Percentiles rank a stretch among this genome's conserved stretches.
Evolutionary conservation across 2,113 vertebrate species (phyloP).

Genomic region (Gracilinanus agilis): DNA sequence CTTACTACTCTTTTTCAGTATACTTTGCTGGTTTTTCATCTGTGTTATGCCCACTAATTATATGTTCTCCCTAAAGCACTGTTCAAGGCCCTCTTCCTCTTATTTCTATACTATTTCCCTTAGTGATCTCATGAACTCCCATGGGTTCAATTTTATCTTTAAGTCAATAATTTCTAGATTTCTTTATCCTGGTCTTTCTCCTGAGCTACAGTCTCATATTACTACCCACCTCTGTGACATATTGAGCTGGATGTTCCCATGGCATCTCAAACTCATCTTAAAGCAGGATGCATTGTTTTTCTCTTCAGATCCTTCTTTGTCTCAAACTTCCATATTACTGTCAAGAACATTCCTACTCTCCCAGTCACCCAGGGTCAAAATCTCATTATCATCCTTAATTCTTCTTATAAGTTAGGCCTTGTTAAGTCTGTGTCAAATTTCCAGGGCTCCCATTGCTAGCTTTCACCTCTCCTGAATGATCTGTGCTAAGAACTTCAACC

Average conservation of each 20-base stretch:
- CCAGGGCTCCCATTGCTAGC: no score
- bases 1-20: neutral
- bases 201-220: neutral
- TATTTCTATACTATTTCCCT: neutral
- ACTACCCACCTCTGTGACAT: neutral
- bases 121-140: neutral
- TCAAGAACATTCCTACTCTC: no score
- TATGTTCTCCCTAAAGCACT: neutral
- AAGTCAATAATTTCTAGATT: neutral
- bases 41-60: neutral
- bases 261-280: neutral
- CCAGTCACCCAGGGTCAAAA: no score
- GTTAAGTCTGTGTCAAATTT: no score
- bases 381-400: no score
- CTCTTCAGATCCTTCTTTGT: neutral
- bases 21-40: neutral
- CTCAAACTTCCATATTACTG: no score
- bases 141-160: neutral
- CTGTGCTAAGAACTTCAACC: neutral
- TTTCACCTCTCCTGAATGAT: no score
- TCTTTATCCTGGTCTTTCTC: neutral
- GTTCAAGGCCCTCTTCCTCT: neutral
- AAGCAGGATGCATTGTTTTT: neutral
- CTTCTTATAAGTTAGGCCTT: no score
- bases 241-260: neutral